phyloP scores from a whole-genome alignment of 1,140 invertebrate species.

The Spodoptera litura region DNA sequence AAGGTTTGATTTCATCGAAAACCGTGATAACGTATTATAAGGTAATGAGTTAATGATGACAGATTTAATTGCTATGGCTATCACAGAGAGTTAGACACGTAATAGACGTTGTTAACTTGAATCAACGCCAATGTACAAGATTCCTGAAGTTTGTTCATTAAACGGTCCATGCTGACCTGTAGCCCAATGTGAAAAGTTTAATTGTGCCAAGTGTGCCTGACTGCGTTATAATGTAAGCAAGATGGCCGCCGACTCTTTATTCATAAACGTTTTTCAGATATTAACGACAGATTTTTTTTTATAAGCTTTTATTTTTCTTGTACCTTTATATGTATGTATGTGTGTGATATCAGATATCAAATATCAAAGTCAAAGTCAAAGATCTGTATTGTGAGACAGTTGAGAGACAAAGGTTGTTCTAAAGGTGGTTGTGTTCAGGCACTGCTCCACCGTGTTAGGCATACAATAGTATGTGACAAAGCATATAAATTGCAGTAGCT shows the following conservation, averaged over 20 bases:
- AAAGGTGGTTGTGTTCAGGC: too few relatives aligned
- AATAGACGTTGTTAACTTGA: constrained; percentile 34
- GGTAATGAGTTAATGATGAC: not conserved
- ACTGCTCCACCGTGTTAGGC: too few relatives aligned
- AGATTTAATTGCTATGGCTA: not conserved
- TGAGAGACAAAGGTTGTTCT: too few relatives aligned
- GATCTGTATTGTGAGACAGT: too few relatives aligned
- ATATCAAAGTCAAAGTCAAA: too few relatives aligned
- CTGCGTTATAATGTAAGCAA: constrained; percentile 13
- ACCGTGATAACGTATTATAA: not conserved
- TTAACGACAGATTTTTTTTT: too few relatives aligned
- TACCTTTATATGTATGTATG: too few relatives aligned
- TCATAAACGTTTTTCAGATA: not conserved
- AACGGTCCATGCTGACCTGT: constrained; percentile 46
- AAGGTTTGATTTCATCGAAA: too few relatives aligned
- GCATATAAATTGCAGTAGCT: too few relatives aligned
- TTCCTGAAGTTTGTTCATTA: constrained; percentile 58
- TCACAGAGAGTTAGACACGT: constrained; percentile 4
- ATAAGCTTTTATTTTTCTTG: too few relatives aligned
- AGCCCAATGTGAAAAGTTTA: constrained; percentile 57
- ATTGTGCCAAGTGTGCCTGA: constrained; percentile 44
- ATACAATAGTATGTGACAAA: too few relatives aligned
- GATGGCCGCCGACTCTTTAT: not conserved
- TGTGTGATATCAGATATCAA: too few relatives aligned
- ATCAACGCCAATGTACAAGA: constrained; percentile 46